phyloP scores from a whole-genome alignment of 1,140 invertebrate species.

The Oscheius sp. region DNA sequence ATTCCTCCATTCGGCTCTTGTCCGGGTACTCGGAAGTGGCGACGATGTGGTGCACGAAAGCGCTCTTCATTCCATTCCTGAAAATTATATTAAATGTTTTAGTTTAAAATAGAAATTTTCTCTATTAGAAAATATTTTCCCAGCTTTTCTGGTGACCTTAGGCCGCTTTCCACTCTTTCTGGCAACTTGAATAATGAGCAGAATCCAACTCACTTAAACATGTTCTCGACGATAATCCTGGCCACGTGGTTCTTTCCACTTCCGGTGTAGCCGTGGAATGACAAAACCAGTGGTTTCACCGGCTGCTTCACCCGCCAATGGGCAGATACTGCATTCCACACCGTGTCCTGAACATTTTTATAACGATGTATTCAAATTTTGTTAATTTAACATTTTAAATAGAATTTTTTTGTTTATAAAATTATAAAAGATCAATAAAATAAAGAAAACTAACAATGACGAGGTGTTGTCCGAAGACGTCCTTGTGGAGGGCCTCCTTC shows the following conservation, averaged over 20 bases:
- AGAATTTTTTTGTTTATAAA: no score
- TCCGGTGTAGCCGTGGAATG: conserved; percentile 61
- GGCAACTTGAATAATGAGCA: not conserved
- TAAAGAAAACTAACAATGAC: no score
- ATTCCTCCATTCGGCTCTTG: conserved; percentile 61
- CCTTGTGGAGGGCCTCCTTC: conserved; percentile 44
- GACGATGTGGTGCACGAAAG: conserved; percentile 78
- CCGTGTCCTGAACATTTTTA: no score
- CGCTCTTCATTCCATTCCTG: conserved; percentile 70
- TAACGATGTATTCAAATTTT: no score
- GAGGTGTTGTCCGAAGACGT: conserved; percentile 63
- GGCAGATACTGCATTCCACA: conserved; percentile 53
- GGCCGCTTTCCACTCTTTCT: no score
- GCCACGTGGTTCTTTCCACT: conserved; percentile 83
- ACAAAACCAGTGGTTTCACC: conserved; percentile 63
- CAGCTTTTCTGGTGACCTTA: not conserved
- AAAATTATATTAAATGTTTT: conserved; percentile 7
- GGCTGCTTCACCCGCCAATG: conserved; percentile 59
- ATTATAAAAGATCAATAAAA: no score
- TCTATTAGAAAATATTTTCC: not conserved
- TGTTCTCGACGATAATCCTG: conserved; percentile 74
- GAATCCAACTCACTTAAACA: conserved; percentile 66
- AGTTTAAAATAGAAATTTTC: not conserved
- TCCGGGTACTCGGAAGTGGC: conserved; percentile 76
- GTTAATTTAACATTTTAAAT: no score